A percentile compares a stretch with the other conserved stretches of the same genome.
These are phyloP conservation scores for Loxodonta africana DNA, from an alignment of 2,113 vertebrate genomes.

Conservation along the genomic window DNA sequence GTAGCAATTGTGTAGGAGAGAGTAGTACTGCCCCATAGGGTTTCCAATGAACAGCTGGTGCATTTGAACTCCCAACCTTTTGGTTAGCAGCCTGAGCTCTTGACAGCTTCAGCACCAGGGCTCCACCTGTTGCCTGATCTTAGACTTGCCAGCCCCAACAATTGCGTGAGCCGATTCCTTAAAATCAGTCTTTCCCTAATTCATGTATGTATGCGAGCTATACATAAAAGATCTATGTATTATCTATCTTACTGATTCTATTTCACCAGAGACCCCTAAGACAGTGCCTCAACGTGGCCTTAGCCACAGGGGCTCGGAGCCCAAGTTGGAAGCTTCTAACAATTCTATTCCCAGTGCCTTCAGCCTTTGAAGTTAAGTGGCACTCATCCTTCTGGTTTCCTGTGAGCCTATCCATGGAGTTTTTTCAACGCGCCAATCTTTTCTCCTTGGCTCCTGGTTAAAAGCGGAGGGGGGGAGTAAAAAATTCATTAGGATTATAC, in stretches of 20 bases:
- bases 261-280: neutral
- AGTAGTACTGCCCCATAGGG: too few species aligned
- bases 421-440: neutral
- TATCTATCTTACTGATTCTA: neutral
- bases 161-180: too few species aligned
- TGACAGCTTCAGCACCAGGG: too few species aligned
- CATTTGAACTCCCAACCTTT: too few species aligned
- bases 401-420: neutral
- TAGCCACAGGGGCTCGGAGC: neutral
- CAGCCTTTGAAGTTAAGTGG: neutral
- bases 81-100: too few species aligned
- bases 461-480: neutral
- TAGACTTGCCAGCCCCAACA: too few species aligned
- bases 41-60: too few species aligned
- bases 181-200: too few species aligned
- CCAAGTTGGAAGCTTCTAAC: neutral
- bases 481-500: slow-evolving; percentile 49
- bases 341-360: neutral
- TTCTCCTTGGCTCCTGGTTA: neutral
- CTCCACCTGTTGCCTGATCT: too few species aligned
- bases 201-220: too few species aligned
- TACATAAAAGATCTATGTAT: too few species aligned
- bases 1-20: too few species aligned
- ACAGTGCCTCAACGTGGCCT: neutral
- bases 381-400: neutral